Evolutionary conservation across 2,797 vertebrate genomes (phyloP), one percentile per base, ranked within the genome.

Genomic region (Nyctalus aviator): DNA sequence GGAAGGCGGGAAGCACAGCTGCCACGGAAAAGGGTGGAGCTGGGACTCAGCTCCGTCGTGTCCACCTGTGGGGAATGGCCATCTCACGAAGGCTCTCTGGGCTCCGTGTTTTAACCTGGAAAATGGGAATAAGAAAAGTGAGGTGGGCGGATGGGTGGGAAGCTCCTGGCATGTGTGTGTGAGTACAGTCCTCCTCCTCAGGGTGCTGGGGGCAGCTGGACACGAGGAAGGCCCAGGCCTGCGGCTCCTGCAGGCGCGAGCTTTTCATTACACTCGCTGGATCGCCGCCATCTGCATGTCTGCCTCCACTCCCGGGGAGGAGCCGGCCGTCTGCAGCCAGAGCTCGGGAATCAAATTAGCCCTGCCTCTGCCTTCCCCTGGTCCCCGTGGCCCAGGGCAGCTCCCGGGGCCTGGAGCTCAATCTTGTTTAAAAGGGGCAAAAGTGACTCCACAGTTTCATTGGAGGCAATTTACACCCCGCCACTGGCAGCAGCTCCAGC

Each of bases 271-370:
- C 96, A 95, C 95, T 91, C 95, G 93, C 97, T 98, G 98, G 98
- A 97, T 97, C 48, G 76, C 90, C 85, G 97, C 97, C 96, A 62
- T 79, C 96, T 97, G 66, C 1, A 46, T 88, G 98, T 96, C 97
- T 97, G 97, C 97, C 96, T 97, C 97, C 2, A 15, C 96, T 97
- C 97, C 97, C 97, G 7, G n/a, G 97, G 97, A 97, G 97, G 97
- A 98, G 98, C 89, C 90, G 68, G 94, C 95, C 91, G 97, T 98
- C 97, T 96, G 72, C 96, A 97, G 97, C 97, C 96, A 89, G 97
- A 98, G 95, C 92, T 0, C 37, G 86, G 95, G 98, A 98, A 99
- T 98, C 98, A 96, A 98, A 99, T 99, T 98, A 98, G 97, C 93
- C 94, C 77, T 20, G 62, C 96, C 97, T 98, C 97, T 96, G 95